phyloP scores from a whole-genome alignment of 1,140 invertebrate genomes.

The Protaetia brevitarsis region DNA sequence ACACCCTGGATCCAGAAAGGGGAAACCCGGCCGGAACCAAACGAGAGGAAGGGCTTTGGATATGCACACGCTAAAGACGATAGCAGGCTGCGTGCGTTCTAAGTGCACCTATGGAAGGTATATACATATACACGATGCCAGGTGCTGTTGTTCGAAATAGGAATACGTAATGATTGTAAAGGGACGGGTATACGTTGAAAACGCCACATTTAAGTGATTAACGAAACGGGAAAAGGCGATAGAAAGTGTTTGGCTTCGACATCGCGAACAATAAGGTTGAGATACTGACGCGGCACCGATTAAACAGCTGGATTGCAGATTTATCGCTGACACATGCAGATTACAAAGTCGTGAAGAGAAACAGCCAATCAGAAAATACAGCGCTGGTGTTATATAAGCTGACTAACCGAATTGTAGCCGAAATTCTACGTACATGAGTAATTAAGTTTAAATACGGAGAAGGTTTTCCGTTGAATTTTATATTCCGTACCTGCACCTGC shows the following conservation, averaged over 20 bases:
- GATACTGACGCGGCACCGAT: conserved; percentile 1
- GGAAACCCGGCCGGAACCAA: not conserved
- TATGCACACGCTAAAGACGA: conserved; percentile 4
- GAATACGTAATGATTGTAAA: no score
- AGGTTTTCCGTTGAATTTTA: not conserved
- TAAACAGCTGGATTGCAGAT: conserved; percentile 4
- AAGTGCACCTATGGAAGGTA: not conserved
- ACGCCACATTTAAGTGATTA: conserved; percentile 6
- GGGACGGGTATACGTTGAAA: no score
- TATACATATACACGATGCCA: not conserved
- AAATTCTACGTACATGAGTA: not conserved
- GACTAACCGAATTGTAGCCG: not conserved
- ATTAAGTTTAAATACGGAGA: not conserved
- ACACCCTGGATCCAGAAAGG: not conserved
- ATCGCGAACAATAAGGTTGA: not conserved
- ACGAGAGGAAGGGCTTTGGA: not conserved
- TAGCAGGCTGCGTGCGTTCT: no score
- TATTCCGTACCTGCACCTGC: not conserved
- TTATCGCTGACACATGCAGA: not conserved
- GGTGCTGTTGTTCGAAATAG: conserved; percentile 4
- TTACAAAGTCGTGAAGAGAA: not conserved
- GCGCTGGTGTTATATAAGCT: not conserved
- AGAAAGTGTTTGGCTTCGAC: not conserved
- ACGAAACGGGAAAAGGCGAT: not conserved
- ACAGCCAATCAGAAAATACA: not conserved